Conservation (phyloP, 2,113 vertebrate species). For the Trachemys scripta region DNA sequence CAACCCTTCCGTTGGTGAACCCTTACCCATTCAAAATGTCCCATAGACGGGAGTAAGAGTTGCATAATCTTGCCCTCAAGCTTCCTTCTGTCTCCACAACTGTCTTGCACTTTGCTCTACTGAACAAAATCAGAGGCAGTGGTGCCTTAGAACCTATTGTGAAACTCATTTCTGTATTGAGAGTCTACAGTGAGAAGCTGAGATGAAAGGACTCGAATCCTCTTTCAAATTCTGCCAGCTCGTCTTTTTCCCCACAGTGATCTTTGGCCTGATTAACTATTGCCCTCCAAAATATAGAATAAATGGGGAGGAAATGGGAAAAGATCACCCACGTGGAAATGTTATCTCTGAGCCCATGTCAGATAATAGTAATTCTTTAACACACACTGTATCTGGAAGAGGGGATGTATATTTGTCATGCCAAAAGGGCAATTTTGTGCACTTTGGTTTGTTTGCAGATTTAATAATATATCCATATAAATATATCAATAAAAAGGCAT, state of each 20-base stretch:
- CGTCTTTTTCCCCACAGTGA: background rate
- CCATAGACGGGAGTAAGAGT: accelerated
- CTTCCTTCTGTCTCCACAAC: background rate
- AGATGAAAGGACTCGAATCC: accelerated
- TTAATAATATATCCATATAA: background rate
- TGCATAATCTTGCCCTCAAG: accelerated
- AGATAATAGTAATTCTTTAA: background rate
- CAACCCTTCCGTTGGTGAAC: background rate
- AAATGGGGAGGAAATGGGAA: background rate
- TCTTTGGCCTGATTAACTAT: background rate
- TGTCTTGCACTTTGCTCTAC: slow-evolving; percentile 27
- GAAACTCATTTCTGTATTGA: background rate
- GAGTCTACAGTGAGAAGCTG: accelerated
- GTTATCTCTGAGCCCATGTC: background rate
- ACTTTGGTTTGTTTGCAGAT: background rate
- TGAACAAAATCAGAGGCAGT: background rate
- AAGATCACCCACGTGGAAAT: accelerated
- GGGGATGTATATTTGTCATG: accelerated
- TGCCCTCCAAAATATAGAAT: background rate
- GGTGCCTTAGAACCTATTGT: background rate
- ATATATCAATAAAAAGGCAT: background rate
- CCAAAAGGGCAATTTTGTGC: background rate
- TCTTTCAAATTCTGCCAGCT: background rate
- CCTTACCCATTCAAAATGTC: background rate
- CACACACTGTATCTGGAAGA: background rate